These are phyloP conservation scores for Cichladusa arquata DNA, from an alignment of 2,113 vertebrate species.

Conservation along the genomic window DNA sequence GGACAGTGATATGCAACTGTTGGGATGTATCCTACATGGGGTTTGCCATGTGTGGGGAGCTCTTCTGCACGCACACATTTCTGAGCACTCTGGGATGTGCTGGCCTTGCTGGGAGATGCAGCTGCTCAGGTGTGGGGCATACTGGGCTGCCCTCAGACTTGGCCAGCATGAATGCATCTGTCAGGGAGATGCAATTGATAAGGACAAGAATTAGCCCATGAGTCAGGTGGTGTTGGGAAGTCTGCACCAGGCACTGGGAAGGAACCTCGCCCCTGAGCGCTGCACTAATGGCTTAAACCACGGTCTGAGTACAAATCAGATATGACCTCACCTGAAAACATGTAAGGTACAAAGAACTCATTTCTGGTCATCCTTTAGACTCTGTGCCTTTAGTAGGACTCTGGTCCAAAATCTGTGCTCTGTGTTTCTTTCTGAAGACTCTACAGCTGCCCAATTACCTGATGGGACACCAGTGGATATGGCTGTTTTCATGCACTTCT, in stretches of 20 bases:
- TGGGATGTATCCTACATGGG: rapidly evolving
- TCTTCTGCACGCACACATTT: rapidly evolving
- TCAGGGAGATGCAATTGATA: background rate
- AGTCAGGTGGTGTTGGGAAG: background rate
- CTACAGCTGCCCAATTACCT: background rate
- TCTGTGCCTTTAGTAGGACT: background rate
- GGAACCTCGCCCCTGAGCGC: background rate
- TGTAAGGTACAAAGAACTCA: background rate
- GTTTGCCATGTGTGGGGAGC: background rate
- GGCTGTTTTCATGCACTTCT: background rate
- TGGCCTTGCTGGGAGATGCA: background rate
- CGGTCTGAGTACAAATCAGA: rapidly evolving
- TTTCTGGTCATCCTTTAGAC: background rate
- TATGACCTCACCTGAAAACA: background rate
- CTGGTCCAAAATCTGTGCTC: background rate
- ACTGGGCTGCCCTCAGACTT: background rate
- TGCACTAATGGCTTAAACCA: background rate
- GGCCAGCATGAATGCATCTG: background rate
- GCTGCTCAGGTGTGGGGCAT: background rate
- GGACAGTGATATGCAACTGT: background rate
- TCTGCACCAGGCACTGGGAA: background rate
- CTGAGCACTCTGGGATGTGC: background rate
- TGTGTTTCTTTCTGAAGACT: background rate
- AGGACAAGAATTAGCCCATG: rapidly evolving
- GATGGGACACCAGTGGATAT: background rate